A percentile compares a stretch with the other conserved stretches of the same genome.
These are phyloP conservation scores for Synodontis membranacea DNA, from an alignment of 2,113 vertebrate genomes.

Conservation along the genomic window DNA sequence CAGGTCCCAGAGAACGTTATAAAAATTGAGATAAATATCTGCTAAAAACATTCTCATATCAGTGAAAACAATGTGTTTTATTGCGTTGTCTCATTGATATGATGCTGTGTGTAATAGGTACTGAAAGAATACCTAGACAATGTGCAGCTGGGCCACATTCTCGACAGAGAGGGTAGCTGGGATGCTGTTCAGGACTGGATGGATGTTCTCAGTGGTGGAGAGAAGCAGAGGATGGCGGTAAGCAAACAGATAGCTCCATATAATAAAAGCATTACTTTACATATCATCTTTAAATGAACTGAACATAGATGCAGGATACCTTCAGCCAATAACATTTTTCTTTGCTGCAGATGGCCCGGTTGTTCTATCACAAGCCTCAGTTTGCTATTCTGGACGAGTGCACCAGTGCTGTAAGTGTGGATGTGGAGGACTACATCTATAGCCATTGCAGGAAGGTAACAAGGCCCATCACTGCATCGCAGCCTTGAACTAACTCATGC, in stretches of 20 bases:
- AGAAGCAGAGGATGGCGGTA: conserved; percentile 98
- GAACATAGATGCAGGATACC: not conserved
- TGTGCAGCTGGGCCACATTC: conserved; percentile 91
- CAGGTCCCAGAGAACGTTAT: conserved; percentile 69
- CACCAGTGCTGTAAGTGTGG: conserved; percentile 97
- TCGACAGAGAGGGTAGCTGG: conserved; percentile 93
- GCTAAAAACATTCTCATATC: not conserved
- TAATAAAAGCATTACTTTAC: not conserved
- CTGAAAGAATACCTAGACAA: conserved; percentile 96
- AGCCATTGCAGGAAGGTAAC: conserved; percentile 91
- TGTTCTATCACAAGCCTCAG: conserved; percentile 98
- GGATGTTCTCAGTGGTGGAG: conserved; percentile 98
- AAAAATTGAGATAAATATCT: not conserved
- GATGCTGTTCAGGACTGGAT: conserved; percentile 96
- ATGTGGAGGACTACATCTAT: conserved; percentile 96
- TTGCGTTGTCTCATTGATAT: not conserved
- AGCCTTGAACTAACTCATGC: not conserved
- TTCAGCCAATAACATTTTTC: not conserved
- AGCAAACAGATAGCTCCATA: conserved; percentile 48
- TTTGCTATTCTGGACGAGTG: conserved; percentile 99
- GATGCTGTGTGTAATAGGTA: conserved; percentile 72
- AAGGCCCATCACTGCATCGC: not conserved
- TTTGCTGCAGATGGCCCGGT: conserved; percentile 85
- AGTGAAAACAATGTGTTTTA: not conserved
- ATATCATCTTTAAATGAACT: not conserved